Percentiles rank a stretch among this genome's conserved stretches.
Evolutionary conservation across 2,888 invertebrate species (phyloP).

Genomic region (Macropis europaea): DNA sequence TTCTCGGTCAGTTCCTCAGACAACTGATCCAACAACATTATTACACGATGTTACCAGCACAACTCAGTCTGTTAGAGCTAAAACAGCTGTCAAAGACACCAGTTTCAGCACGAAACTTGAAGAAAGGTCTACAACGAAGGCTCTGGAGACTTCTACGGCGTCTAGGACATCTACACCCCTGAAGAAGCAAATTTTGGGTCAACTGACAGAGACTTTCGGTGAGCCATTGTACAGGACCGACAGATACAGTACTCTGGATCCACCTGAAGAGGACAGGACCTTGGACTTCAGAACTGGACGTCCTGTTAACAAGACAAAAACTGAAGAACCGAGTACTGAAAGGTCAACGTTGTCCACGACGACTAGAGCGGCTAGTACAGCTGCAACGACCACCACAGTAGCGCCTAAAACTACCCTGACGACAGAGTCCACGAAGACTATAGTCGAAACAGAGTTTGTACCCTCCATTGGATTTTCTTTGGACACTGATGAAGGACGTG

Average conservation of each 20-base stretch:
- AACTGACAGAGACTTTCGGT: conserved; percentile 54
- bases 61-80: background rate
- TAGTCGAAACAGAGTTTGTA: conserved; percentile 76
- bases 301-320: background rate
- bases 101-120: background rate
- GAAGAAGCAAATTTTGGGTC: conserved; percentile 48
- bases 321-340: background rate
- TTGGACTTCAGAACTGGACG: conserved; percentile 41
- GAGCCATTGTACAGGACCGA: conserved; percentile 28
- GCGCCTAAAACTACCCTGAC: background rate
- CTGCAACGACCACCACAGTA: background rate
- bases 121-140: background rate
- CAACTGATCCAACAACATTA: background rate
- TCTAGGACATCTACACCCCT: background rate
- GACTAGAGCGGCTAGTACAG: background rate
- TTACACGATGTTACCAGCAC: background rate
- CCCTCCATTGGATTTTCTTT: conserved; percentile 77
- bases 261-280: conserved; percentile 48
- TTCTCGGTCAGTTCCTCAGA: background rate
- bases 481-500: conserved; percentile 72
- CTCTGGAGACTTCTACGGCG: background rate
- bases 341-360: background rate
- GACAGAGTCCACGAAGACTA: conserved; percentile 36
- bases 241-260: conserved; percentile 34
- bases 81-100: background rate